Percentiles rank a stretch among this genome's conserved stretches.
Conservation (phyloP, 2,113 vertebrate genomes). For the Nicator chloris region DNA sequence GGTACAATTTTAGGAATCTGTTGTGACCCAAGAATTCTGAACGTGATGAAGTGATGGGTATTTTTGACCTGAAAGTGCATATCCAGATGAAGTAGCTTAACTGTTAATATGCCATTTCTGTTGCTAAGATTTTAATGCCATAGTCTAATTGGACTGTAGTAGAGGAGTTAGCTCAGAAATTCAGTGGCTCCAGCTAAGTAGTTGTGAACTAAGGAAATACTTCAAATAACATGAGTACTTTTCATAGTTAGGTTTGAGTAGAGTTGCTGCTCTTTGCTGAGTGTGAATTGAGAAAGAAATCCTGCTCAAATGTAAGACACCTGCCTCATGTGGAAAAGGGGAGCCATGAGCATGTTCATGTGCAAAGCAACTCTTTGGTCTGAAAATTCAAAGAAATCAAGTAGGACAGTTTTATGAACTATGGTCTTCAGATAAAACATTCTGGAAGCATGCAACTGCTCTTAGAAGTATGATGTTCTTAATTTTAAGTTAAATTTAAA, state of each 20-base stretch:
- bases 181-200: not conserved
- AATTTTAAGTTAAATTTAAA: not conserved
- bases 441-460: not conserved
- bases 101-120: not conserved
- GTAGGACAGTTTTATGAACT: not conserved
- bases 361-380: not conserved
- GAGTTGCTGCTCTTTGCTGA: not conserved
- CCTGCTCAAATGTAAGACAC: not conserved
- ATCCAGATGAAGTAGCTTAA: not conserved
- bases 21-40: not conserved
- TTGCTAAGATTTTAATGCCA: not conserved
- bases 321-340: not conserved
- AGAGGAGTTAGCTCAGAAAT: not conserved
- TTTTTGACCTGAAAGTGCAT: not conserved
- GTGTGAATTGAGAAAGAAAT: not conserved
- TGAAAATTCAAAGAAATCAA: not conserved
- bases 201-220: not conserved
- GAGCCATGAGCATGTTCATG: not conserved
- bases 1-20: not conserved
- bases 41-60: not conserved
- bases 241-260: not conserved
- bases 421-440: not conserved
- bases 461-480: not conserved
- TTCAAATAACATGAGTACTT: not conserved
- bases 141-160: not conserved